Evolutionary conservation across 2,797 vertebrate species (phyloP).

Genomic region (Carcharodon carcharias): DNA sequence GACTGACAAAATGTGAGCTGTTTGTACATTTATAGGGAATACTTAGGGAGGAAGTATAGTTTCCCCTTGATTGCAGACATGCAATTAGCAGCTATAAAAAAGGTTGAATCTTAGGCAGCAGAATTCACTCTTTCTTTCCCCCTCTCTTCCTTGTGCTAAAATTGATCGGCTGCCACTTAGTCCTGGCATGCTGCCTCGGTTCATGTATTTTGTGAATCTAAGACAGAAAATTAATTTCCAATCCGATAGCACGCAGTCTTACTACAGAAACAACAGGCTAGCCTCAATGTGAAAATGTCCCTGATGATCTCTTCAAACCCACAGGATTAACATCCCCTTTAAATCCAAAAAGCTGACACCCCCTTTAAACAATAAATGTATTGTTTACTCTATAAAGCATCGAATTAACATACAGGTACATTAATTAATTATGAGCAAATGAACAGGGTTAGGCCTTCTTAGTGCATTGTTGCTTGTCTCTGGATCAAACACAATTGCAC

Average conservation of each 20-base stretch:
- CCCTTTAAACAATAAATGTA: background rate
- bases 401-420: background rate
- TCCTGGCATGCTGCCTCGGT: background rate
- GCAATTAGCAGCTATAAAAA: background rate
- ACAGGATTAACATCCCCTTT: background rate
- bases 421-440: background rate
- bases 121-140: background rate
- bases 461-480: background rate
- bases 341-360: background rate
- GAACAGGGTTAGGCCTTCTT: background rate
- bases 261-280: background rate
- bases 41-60: background rate
- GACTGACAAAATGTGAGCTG: background rate
- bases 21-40: background rate
- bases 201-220: slow-evolving; percentile 1
- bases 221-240: background rate
- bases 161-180: background rate
- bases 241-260: background rate
- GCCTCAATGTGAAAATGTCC: background rate
- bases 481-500: background rate
- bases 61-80: background rate
- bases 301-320: background rate
- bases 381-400: background rate
- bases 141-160: background rate
- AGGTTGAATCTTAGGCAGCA: background rate